Base-by-base conservation (phyloP, 2,113 vertebrate genomes). In the Phylloscopus trochilus region DNA sequence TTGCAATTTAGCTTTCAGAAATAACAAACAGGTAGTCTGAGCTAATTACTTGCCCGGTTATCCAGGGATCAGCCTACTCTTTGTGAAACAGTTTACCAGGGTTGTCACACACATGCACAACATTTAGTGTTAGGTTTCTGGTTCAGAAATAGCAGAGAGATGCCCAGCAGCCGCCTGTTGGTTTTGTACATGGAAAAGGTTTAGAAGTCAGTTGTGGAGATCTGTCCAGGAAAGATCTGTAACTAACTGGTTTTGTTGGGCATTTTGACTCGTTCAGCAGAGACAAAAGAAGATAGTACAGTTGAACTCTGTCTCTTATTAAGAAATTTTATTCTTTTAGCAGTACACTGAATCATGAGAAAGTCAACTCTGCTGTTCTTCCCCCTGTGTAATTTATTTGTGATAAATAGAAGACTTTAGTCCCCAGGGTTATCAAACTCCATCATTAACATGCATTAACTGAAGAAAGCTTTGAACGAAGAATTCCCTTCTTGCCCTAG, bases 81-180 rank as follows among this genome's bases (percentile, higher is more conserved):
- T 83, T 72, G 52, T 47, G 60, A 78, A 87, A 52, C 52, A 53
- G 64, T 90, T 88, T 75, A 39, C 70, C 19, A 3, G 75, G 23
- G 67, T 83, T 92, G 75, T 75, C 58, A 73, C 12, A 39, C 35
- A 35, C 28, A 22, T 13, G 35, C 33, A 66, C 56, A 62, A 21
- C 39, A 31, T 44, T 72, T 14, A 31, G 74, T n/a, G 75, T 87
- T 91, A 43, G 47, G 68, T 80, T 93, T 86, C 91, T 70, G 68
- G 39, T 70, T 90, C 92, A 81, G 56, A 94, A 93, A 63, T 92
- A 93, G 80, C 72, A 75, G 72, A 43, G 59, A 46, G 51, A 51
- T 83, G 64, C 60, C 66, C 64, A 56, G 47, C 56, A 70, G 41
- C 55, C 70, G 47, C 22, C 30, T n/a, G 16, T 39, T 77, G 41